Base-by-base conservation (phyloP, 2,113 vertebrate genomes). In the Anthoscopus minutus region DNA sequence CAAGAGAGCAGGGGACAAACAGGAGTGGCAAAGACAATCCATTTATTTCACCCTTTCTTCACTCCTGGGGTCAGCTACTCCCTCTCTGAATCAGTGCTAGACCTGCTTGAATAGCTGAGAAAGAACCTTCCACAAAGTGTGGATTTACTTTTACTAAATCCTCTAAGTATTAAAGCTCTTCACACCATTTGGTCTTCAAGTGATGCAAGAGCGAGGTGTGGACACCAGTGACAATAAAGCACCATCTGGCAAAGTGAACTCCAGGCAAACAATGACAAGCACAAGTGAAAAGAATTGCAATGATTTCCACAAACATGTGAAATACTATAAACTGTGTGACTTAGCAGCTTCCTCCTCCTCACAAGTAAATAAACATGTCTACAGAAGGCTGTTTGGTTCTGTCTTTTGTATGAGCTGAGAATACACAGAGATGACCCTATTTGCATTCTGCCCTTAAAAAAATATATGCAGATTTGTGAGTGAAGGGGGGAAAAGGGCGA, bases 241-340 rank as follows among this genome's bases (percentile, higher is more conserved):
- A 98, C 99, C 99, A 99, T 99, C 99, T 99, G 99, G 98, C 98
- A 96, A 97, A 98, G 99, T 98, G 98, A 98, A 98, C 98, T 98
- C 98, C 98, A 98, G 97, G 98, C 98, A 98, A 99, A 99, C 99
- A 99, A 99, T 99, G 99, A 99, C 98, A 98, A 98, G 98, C 98
- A 98, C 98, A 98, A 98, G 98, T 98, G 99, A 99, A 99, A 99
- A 99, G 98, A 99, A 99, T 99, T 98, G 98, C 99, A 98, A 98
- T 98, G 98, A 98, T 99, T 99, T 99, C 98, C 98, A 98, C 98
- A 98, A 99, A 99, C 98, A 99, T 99, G 99, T 98, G 98, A 99
- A 99, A 98, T 98, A 98, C 98, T 97, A 98, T 96, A 97, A 99
- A 98, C 98, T 98, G 98, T 98, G 98, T 98, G 98, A 98, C 97